phyloP scores from a whole-genome alignment of 2,113 vertebrate genomes.

The Boleophthalmus pectinirostris region DNA sequence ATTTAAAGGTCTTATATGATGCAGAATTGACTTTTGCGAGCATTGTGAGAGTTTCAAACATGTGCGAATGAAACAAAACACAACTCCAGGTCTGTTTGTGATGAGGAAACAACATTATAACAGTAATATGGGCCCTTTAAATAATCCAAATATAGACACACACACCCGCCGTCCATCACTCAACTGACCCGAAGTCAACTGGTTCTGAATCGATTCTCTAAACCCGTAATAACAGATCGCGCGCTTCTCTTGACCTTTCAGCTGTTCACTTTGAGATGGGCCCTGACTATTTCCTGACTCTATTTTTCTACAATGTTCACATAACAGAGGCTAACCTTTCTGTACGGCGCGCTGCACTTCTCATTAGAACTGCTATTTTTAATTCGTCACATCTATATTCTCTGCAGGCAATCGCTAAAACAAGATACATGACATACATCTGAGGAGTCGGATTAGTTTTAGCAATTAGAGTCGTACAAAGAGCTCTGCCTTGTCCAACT shows the following conservation, averaged over 20 bases:
- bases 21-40: too few relatives aligned
- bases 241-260: neutral
- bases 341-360: neutral
- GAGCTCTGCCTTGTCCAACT: neutral
- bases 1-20: too few relatives aligned
- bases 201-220: neutral
- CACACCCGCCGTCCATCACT: neutral
- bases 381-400: conserved; percentile 5
- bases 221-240: neutral
- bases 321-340: neutral
- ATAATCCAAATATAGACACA: neutral
- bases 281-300: neutral
- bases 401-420: neutral
- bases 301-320: neutral
- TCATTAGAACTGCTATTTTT: conserved; percentile 10
- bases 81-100: too few relatives aligned
- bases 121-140: neutral
- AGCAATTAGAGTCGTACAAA: neutral
- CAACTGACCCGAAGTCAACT: neutral
- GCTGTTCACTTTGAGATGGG: neutral
- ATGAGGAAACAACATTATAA: too few relatives aligned
- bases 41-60: too few relatives aligned
- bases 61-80: too few relatives aligned
- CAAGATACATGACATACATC: neutral
- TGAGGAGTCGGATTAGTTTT: neutral